A percentile compares a stretch with the other conserved stretches of the same genome.
phyloP scores from a whole-genome alignment of 2,113 vertebrate species.

The Rostratula benghalensis region DNA sequence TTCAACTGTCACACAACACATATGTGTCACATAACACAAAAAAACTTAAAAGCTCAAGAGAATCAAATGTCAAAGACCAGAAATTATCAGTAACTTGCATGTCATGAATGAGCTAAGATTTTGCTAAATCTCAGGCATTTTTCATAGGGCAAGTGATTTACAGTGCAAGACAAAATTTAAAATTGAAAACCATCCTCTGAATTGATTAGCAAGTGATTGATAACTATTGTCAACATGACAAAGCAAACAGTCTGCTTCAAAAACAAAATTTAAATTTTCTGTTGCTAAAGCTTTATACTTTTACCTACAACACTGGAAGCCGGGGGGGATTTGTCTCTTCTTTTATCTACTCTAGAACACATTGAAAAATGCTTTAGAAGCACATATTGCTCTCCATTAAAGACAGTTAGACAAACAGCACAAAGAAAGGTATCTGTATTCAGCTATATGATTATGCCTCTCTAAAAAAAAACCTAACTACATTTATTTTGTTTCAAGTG shows the following conservation, averaged over 20 bases:
- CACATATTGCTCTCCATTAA: neutral
- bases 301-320: neutral
- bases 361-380: neutral
- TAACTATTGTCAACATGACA: neutral
- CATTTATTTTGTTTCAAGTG: neutral
- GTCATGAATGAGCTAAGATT: neutral
- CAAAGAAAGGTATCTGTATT: neutral
- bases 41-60: neutral
- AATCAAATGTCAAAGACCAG: neutral
- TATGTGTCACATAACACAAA: neutral
- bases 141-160: neutral
- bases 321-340: neutral
- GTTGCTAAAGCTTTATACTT: neutral
- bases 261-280: neutral
- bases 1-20: neutral
- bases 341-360: neutral
- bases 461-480: neutral
- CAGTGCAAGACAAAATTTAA: neutral
- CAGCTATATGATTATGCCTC: neutral
- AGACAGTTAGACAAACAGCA: neutral
- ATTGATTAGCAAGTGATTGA: neutral
- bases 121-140: neutral
- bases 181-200: neutral
- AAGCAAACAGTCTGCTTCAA: neutral
- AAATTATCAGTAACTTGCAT: neutral